phyloP scores from a whole-genome alignment of 2,113 vertebrate genomes.

The Zeus faber region DNA sequence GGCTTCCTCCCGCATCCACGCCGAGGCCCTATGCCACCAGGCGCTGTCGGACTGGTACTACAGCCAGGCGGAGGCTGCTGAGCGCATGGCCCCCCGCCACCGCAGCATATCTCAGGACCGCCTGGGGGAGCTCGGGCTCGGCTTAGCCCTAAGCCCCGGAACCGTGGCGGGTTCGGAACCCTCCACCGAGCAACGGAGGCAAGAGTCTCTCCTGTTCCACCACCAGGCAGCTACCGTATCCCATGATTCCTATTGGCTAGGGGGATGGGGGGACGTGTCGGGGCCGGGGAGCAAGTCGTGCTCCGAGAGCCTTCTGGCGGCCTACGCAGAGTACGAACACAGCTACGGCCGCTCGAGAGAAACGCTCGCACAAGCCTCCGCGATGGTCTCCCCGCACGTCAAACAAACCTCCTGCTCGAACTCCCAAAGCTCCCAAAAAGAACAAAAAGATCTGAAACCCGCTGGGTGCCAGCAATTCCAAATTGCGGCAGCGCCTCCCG shows the following conservation, averaged over 20 bases:
- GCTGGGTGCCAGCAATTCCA: slow-evolving; percentile 27
- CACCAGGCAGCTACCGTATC: slow-evolving; percentile 50
- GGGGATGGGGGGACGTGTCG: slow-evolving; percentile 26
- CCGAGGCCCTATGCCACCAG: slow-evolving; percentile 76
- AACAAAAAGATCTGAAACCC: slow-evolving; percentile 20
- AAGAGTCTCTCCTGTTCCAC: slow-evolving; percentile 80
- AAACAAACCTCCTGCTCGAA: slow-evolving; percentile 49
- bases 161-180: not conserved
- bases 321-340: slow-evolving; percentile 67
- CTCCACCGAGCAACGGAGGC: slow-evolving; percentile 37
- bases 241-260: slow-evolving; percentile 51
- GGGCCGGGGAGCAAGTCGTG: slow-evolving; percentile 66
- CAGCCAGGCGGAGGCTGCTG: slow-evolving; percentile 74
- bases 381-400: slow-evolving; percentile 63
- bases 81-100: slow-evolving; percentile 78
- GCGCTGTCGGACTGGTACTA: slow-evolving; percentile 89
- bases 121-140: slow-evolving; percentile 64
- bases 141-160: slow-evolving; percentile 33
- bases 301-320: slow-evolving; percentile 81
- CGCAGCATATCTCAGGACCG: slow-evolving; percentile 85
- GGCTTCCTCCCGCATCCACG: slow-evolving; percentile 30
- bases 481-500: slow-evolving; percentile 39
- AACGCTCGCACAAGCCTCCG: slow-evolving; percentile 74
- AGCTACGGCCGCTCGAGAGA: slow-evolving; percentile 81
- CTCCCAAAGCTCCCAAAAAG: slow-evolving; percentile 20